Evolutionary conservation across 2,888 invertebrate species (phyloP).

Genomic region (Craniophora ligustri): DNA sequence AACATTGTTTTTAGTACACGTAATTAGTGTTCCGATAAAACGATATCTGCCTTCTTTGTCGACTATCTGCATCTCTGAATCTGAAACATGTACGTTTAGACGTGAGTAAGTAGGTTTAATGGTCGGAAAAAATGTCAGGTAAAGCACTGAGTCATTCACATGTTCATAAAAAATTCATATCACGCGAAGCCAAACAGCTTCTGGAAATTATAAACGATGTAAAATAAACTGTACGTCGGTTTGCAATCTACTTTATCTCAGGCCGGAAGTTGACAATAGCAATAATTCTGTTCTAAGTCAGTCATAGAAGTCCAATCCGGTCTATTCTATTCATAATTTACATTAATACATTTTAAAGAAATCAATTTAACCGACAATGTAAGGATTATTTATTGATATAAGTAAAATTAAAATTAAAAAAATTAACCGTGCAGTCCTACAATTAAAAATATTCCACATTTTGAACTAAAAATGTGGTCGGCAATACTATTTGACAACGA

Average conservation of each 20-base stretch:
- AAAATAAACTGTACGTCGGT: slow-evolving; percentile 65
- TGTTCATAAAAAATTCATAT: slow-evolving; percentile 69
- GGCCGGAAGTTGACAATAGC: slow-evolving; percentile 71
- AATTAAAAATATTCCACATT: too few relatives aligned
- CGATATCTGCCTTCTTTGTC: slow-evolving; percentile 67
- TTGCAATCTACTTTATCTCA: slow-evolving; percentile 70
- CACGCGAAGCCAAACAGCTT: slow-evolving; percentile 74
- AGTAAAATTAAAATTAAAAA: too few relatives aligned
- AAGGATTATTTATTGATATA: too few relatives aligned
- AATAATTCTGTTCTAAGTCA: slow-evolving; percentile 47
- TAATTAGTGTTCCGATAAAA: slow-evolving; percentile 78
- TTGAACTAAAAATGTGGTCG: too few relatives aligned
- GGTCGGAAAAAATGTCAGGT: slow-evolving; percentile 57
- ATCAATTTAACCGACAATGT: too few relatives aligned
- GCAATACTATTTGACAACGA: too few relatives aligned
- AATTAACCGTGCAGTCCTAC: too few relatives aligned
- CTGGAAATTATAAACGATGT: slow-evolving; percentile 76
- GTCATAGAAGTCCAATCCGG: slow-evolving; percentile 45
- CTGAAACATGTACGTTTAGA: slow-evolving; percentile 61
- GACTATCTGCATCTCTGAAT: slow-evolving; percentile 64
- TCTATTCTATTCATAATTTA: slow-evolving; percentile 34
- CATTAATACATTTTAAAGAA: too few relatives aligned
- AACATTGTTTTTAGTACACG: slow-evolving; percentile 80
- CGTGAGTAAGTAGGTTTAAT: slow-evolving; percentile 58
- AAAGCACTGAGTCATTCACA: slow-evolving; percentile 64